phyloP scores from a whole-genome alignment of 2,888 invertebrate genomes.

The Leptinotarsa juncta region DNA sequence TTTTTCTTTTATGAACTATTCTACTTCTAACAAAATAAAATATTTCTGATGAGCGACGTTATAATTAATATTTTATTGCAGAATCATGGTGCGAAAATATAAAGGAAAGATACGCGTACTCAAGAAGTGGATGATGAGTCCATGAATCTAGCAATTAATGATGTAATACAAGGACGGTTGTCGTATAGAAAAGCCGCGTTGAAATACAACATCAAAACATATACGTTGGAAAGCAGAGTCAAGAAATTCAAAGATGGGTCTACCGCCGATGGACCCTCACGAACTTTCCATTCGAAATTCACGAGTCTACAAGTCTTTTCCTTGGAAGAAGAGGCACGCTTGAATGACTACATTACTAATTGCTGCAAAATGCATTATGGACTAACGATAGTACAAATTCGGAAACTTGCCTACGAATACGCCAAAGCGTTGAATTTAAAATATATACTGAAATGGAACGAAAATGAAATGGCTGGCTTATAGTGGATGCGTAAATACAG shows the following conservation, averaged over 20 bases:
- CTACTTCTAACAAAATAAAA: background rate
- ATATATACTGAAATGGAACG: no score
- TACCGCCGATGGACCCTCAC: background rate
- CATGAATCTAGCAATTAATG: conserved; percentile 2
- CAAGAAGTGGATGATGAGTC: conserved; percentile 19
- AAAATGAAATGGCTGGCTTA: background rate
- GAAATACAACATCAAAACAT: conserved; percentile 3
- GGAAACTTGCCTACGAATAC: conserved; percentile 30
- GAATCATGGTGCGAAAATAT: background rate
- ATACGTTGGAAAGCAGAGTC: background rate
- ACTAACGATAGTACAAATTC: conserved; percentile 24
- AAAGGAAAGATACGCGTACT: conserved; percentile 4
- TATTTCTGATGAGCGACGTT: background rate
- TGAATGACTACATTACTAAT: conserved; percentile 36
- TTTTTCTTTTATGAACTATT: background rate
- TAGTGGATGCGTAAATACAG: conserved; percentile 12
- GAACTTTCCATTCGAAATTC: conserved; percentile 16
- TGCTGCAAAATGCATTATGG: conserved; percentile 28
- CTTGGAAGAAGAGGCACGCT: conserved; percentile 28
- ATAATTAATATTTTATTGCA: background rate
- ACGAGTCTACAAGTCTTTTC: conserved; percentile 11
- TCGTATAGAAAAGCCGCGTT: conserved; percentile 11
- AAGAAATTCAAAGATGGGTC: background rate
- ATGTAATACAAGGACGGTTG: conserved; percentile 18
- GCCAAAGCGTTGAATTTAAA: conserved; percentile 9